Percentiles rank a stretch among this genome's conserved stretches.
Conservation (phyloP, 2,797 vertebrate species). For the Sebastes kiyomatsui region DNA sequence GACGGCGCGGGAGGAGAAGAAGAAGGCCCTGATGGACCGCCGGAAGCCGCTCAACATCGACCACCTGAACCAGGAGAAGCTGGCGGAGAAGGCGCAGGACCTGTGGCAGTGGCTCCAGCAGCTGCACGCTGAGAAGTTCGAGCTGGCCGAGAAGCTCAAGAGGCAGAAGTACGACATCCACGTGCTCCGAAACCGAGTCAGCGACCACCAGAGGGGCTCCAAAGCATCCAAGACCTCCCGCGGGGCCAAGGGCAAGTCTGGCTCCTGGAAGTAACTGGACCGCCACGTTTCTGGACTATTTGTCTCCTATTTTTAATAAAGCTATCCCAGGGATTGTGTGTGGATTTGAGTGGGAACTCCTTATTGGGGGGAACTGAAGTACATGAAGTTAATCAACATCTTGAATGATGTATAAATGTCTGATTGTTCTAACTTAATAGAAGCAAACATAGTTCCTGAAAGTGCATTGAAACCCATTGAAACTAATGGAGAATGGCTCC, state of each 20-base stretch:
- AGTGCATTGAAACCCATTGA: no score
- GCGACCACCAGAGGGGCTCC: constrained; percentile 82
- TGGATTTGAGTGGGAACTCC: not conserved
- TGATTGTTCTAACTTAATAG: not conserved
- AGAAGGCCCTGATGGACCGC: constrained; percentile 82
- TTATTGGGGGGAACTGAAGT: not conserved
- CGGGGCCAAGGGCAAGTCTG: constrained; percentile 76
- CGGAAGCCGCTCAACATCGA: constrained; percentile 84
- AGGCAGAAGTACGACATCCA: constrained; percentile 85
- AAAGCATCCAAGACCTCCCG: constrained; percentile 77
- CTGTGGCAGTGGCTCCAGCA: constrained; percentile 83
- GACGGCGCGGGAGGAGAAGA: constrained; percentile 86
- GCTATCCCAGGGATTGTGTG: constrained; percentile 16
- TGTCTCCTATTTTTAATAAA: constrained; percentile 2
- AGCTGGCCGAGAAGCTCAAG: constrained; percentile 82
- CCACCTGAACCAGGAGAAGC: constrained; percentile 84
- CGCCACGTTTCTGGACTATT: constrained; percentile 30
- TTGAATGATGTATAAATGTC: not conserved
- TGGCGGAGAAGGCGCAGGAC: constrained; percentile 82
- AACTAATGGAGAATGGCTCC: no score
- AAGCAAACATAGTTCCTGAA: no score
- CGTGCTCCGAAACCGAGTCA: constrained; percentile 83
- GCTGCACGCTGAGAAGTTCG: constrained; percentile 85
- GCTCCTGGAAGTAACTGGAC: constrained; percentile 77
- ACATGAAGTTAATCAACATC: not conserved